phyloP scores from a whole-genome alignment of 2,797 vertebrate species.

The Pseudochromis fuscus region DNA sequence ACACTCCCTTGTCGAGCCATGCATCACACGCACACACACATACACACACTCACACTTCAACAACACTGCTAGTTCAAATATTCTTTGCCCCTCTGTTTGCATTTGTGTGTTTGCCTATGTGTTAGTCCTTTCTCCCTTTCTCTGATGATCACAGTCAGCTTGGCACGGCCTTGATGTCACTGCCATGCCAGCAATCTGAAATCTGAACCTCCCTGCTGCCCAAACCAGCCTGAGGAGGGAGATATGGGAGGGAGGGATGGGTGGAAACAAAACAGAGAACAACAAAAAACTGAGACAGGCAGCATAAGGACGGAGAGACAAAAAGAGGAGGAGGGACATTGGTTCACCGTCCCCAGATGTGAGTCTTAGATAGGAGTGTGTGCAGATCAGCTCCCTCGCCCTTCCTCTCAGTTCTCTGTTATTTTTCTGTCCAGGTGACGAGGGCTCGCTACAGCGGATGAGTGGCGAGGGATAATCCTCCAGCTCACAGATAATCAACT shows the following conservation, averaged over 20 bases:
- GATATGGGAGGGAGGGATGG: constrained; percentile 4
- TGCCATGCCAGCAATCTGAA: constrained; percentile 67
- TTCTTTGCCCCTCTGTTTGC: constrained; percentile 35
- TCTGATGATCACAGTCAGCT: constrained; percentile 54
- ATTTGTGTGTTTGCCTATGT: constrained; percentile 36
- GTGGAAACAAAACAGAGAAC: constrained; percentile 20
- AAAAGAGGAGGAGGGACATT: background rate
- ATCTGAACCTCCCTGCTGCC: constrained; percentile 66
- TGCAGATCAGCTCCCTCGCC: constrained; percentile 18
- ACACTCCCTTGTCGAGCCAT: constrained; percentile 24
- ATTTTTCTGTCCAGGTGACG: constrained; percentile 50
- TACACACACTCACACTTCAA: constrained; percentile 22
- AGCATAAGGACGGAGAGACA: constrained; percentile 5
- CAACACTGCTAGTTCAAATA: constrained; percentile 37
- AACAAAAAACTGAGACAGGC: constrained; percentile 20
- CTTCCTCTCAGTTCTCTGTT: constrained; percentile 17
- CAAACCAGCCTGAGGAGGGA: constrained; percentile 33
- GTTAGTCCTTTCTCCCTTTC: constrained; percentile 26
- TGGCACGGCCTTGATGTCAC: constrained; percentile 65
- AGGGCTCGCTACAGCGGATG: constrained; percentile 40
- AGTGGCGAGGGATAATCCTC: constrained; percentile 61
- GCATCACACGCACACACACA: constrained; percentile 25
- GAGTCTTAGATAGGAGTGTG: constrained; percentile 17
- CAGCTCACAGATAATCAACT: constrained; percentile 69
- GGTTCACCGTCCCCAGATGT: constrained; percentile 19